Conservation (phyloP, 2,113 vertebrate genomes). For the Ictalurus furcatus region DNA sequence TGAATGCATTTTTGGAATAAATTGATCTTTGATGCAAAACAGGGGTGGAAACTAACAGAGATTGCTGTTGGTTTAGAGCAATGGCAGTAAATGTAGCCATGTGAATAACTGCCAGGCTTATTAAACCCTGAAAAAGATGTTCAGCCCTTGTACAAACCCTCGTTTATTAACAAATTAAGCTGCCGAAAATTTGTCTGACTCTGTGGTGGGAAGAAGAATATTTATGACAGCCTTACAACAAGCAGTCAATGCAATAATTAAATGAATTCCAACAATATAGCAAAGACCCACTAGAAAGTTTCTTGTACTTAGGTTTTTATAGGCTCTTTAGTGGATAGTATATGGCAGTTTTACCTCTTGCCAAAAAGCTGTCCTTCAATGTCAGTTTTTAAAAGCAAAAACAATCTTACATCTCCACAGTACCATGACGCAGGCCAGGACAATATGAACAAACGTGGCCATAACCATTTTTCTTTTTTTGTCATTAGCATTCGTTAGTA, state of each 20-base stretch:
- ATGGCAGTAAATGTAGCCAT: slow-evolving; percentile 13
- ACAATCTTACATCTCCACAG: not conserved
- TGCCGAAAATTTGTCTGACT: slow-evolving; percentile 19
- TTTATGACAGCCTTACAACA: slow-evolving; percentile 44
- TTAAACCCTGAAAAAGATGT: slow-evolving; percentile 20
- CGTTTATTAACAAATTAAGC: slow-evolving; percentile 40
- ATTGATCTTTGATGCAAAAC: slow-evolving; percentile 20
- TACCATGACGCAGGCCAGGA: slow-evolving; percentile 5
- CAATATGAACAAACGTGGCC: slow-evolving; percentile 6
- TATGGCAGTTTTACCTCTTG: slow-evolving; percentile 15
- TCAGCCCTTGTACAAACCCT: not conserved
- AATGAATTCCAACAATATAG: slow-evolving; percentile 34
- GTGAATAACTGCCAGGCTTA: slow-evolving; percentile 29
- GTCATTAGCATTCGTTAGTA: not conserved
- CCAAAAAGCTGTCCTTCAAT: slow-evolving; percentile 46
- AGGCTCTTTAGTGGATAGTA: slow-evolving; percentile 13
- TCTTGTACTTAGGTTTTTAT: slow-evolving; percentile 46
- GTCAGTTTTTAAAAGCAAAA: slow-evolving; percentile 26
- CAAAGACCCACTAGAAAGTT: slow-evolving; percentile 23
- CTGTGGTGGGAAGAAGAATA: slow-evolving; percentile 8
- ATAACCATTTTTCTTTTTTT: not conserved
- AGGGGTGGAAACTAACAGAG: not conserved
- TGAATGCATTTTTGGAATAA: slow-evolving; percentile 20
- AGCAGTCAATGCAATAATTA: slow-evolving; percentile 32
- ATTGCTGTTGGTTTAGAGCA: not conserved